Evolutionary conservation across 2,797 vertebrate species (phyloP), one percentile per base, ranked within the genome.

Genomic region (Melanotaenia pygmaea): DNA sequence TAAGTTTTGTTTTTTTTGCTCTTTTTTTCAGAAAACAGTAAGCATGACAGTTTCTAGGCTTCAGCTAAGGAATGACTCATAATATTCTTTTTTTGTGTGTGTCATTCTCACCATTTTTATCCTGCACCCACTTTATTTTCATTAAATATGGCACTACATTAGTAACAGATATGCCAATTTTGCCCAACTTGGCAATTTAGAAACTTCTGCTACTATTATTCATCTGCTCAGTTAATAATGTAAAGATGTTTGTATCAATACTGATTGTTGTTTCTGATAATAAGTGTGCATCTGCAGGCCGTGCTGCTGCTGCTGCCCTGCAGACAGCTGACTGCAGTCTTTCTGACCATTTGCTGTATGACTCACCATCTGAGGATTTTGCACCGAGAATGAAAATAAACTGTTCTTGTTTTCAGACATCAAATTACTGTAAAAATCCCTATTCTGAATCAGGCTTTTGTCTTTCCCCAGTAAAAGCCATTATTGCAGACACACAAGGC

Each of bases 351-450:
- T 90, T 66, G 1, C 66, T 72, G 68, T 57, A 80, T 92, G 91
- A 93, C 84, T 92, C 91, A 92, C 74, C 83, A 81, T 82, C 54
- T 26, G 59, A 90, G 77, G 88, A 88, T 82, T 89, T 89, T 82
- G 83, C 79, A 77, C 68, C n/a, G 62, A 65, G 76, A 88, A 89
- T 80, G 73, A 92, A 90, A 90, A 93, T 90, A 92, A 93, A 87
- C 87, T 62, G 57, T 72, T 34, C 13, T 80, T 91, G 82, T 89
- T 90, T 89, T 86, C 81, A 80, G 79, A 88, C 82, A 85, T 89
- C 83, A 60, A 70, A 88, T 86, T 79, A 85, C 86, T 62, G 64
- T 3, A 74, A 64, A 82, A 83, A 45, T 78, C 66, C 57, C 61
- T 71, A 67, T 88, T 61, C 61, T 84, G 86, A 91, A 91, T 87